Conservation (phyloP, 2,113 vertebrate species). For the Clinocottus analis region DNA sequence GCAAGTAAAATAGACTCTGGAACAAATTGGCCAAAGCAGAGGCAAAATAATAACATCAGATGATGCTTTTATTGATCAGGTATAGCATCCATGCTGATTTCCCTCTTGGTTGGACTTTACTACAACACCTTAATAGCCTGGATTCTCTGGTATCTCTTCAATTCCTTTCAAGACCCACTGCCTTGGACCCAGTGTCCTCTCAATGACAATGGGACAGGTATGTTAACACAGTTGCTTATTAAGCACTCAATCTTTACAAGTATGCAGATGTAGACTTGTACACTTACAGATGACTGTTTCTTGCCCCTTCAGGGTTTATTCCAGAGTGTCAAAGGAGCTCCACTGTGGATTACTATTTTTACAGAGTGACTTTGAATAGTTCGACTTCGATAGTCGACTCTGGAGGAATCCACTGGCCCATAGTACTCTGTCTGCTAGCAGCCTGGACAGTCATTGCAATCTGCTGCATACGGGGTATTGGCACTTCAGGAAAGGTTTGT, state of each 20-base stretch:
- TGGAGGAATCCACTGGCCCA: constrained; percentile 89
- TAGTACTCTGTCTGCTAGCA: constrained; percentile 85
- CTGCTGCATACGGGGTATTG: constrained; percentile 90
- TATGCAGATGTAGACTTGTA: background rate
- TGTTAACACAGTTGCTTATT: background rate
- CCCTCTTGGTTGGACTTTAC: constrained; percentile 89
- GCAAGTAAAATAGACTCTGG: constrained; percentile 71
- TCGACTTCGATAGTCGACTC: constrained; percentile 84
- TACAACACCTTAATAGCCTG: constrained; percentile 95
- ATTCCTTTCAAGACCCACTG: constrained; percentile 82
- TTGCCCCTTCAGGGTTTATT: constrained; percentile 78
- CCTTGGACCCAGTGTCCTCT: constrained; percentile 91
- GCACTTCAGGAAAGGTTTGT: constrained; percentile 93
- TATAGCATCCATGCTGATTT: constrained; percentile 90
- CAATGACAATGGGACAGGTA: constrained; percentile 86
- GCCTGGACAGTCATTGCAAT: constrained; percentile 87
- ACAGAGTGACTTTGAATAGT: constrained; percentile 89
- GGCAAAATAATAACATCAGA: background rate
- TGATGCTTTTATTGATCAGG: constrained; percentile 73
- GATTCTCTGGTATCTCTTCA: constrained; percentile 79
- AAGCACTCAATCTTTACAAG: background rate
- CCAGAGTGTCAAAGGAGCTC: constrained; percentile 89
- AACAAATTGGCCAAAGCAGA: background rate
- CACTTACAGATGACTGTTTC: background rate
- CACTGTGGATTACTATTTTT: constrained; percentile 93